phyloP scores from a whole-genome alignment of 2,797 vertebrate genomes.

The Protonibea diacanthus region DNA sequence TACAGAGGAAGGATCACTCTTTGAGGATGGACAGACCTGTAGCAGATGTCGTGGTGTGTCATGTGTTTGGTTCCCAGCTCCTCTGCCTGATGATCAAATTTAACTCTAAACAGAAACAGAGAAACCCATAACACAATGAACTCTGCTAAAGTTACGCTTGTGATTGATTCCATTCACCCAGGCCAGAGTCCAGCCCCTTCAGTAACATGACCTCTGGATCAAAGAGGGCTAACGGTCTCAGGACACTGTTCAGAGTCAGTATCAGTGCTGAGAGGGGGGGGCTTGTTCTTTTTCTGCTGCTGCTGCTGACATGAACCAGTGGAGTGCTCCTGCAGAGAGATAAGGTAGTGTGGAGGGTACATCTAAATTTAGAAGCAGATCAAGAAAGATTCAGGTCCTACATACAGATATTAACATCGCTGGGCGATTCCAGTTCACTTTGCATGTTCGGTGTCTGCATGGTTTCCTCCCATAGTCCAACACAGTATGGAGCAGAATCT shows the following conservation, averaged over 20 bases:
- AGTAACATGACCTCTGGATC: conserved; percentile 42
- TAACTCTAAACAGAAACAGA: conserved; percentile 14
- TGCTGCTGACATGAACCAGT: conserved; percentile 34
- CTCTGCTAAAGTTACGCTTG: conserved; percentile 8
- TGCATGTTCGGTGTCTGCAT: too few species aligned
- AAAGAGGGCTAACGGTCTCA: conserved; percentile 9
- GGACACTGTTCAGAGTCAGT: conserved; percentile 12
- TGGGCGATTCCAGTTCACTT: neutral
- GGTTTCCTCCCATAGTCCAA: too few species aligned
- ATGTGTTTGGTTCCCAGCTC: neutral
- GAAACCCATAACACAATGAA: neutral
- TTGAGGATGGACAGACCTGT: neutral
- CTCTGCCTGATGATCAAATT: conserved; percentile 15
- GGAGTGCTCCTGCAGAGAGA: conserved; percentile 16
- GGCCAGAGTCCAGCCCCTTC: neutral
- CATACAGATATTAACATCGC: neutral
- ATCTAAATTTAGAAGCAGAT: conserved; percentile 22
- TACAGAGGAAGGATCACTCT: neutral
- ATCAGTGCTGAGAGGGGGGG: neutral
- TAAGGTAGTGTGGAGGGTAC: neutral
- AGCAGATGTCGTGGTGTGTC: neutral
- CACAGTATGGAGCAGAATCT: neutral
- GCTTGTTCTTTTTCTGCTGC: conserved; percentile 10
- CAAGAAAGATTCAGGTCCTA: neutral
- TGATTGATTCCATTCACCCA: conserved; percentile 24